Evolutionary conservation across 2,113 vertebrate genomes (phyloP).

Genomic region (Dolichallabes microphthalmus): DNA sequence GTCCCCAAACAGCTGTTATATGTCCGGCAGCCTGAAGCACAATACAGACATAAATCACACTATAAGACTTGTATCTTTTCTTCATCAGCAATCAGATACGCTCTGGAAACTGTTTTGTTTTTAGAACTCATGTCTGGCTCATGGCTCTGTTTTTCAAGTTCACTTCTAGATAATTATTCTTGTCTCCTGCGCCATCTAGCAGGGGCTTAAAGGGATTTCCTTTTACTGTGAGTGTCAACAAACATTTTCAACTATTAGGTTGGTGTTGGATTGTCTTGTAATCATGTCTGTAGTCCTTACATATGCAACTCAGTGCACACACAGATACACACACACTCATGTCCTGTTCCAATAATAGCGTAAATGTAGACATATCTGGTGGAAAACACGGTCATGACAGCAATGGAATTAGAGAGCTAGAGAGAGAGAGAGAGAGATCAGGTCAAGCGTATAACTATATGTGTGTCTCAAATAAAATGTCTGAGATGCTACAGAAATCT

Average conservation of each 20-base stretch:
- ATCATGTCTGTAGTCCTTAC: neutral
- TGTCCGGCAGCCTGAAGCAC: neutral
- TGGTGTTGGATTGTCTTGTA: conserved; percentile 3
- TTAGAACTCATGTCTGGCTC: neutral
- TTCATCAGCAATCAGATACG: neutral
- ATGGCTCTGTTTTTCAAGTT: neutral
- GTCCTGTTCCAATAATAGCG: neutral
- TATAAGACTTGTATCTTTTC: neutral
- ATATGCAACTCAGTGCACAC: neutral
- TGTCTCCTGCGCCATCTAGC: conserved; percentile 9
- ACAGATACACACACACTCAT: conserved; percentile 1
- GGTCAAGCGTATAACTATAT: neutral
- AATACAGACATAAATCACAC: neutral
- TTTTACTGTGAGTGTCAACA: conserved; percentile 23
- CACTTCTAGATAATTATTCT: neutral
- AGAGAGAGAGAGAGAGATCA: neutral
- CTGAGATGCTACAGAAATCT: conserved; percentile 24
- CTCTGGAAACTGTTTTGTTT: neutral
- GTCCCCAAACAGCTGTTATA: conserved; percentile 48
- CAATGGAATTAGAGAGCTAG: neutral
- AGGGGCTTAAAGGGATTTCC: conserved; percentile 38
- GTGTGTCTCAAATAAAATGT: conserved; percentile 26
- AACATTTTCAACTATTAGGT: conserved; percentile 13
- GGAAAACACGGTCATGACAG: neutral
- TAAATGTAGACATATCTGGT: neutral